A percentile compares a stretch with the other conserved stretches of the same genome.
phyloP scores from a whole-genome alignment of 2,113 vertebrate species.

The Phylloscopus whistleri region DNA sequence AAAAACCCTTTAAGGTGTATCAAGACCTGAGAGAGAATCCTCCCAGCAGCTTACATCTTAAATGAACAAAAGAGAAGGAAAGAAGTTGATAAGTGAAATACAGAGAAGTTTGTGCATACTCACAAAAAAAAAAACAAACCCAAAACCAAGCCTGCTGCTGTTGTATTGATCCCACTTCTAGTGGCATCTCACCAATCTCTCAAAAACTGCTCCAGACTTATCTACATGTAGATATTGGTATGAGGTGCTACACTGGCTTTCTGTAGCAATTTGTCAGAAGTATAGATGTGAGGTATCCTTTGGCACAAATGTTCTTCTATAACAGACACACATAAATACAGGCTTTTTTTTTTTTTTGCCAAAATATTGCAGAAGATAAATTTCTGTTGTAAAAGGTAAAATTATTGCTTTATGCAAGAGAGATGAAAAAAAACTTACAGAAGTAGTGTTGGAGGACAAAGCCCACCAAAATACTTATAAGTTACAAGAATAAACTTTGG shows the following conservation, averaged over 20 bases:
- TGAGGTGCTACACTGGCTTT: background rate
- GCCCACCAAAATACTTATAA: background rate
- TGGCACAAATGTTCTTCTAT: background rate
- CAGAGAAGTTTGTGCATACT: background rate
- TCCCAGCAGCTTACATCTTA: background rate
- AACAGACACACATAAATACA: background rate
- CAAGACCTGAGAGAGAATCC: background rate
- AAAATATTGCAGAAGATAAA: background rate
- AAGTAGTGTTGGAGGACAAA: background rate
- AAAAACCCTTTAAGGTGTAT: background rate
- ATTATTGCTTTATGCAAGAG: background rate
- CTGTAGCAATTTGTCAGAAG: background rate
- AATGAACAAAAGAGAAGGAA: background rate
- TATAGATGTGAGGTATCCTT: background rate
- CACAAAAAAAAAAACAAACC: background rate
- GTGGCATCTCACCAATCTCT: background rate
- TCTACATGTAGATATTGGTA: background rate
- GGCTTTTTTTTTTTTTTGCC: background rate
- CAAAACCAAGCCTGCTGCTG: background rate
- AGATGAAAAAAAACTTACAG: background rate
- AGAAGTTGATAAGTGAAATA: background rate
- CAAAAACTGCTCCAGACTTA: background rate
- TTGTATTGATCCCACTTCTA: background rate
- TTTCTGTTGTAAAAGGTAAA: background rate
- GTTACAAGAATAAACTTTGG: background rate